These are phyloP conservation scores for Spizaetus ornatus DNA, from an alignment of 2,113 vertebrate species.

Conservation along the genomic window DNA sequence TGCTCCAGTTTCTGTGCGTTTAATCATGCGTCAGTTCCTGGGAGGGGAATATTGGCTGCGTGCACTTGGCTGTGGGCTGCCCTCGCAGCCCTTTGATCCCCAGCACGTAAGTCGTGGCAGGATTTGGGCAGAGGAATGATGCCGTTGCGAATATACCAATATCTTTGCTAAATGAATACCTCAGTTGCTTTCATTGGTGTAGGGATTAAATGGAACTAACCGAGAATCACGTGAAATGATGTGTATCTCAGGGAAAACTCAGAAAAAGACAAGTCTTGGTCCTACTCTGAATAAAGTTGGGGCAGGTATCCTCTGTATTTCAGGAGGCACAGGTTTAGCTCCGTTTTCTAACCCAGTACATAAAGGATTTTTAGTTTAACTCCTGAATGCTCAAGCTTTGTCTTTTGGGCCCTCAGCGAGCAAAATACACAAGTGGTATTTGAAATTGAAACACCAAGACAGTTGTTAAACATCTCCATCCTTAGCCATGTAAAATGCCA, in stretches of 20 bases:
- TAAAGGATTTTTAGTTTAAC: background rate
- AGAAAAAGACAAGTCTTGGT: background rate
- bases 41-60: background rate
- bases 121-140: background rate
- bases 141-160: background rate
- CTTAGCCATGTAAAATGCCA: background rate
- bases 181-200: background rate
- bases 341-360: background rate
- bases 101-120: background rate
- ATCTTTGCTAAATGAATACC: background rate
- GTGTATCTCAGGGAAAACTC: background rate
- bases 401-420: background rate
- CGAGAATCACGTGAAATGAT: background rate
- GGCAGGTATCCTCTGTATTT: background rate
- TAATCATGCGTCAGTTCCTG: background rate
- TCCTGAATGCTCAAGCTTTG: background rate
- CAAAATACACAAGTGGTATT: background rate
- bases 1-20: background rate
- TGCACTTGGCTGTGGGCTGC: background rate
- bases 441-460: background rate
- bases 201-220: background rate
- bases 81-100: background rate
- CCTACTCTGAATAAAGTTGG: background rate
- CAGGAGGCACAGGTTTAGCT: background rate
- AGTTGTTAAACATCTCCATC: background rate